Conservation (phyloP, 2,113 vertebrate genomes). For the Carettochelys insculpta region DNA sequence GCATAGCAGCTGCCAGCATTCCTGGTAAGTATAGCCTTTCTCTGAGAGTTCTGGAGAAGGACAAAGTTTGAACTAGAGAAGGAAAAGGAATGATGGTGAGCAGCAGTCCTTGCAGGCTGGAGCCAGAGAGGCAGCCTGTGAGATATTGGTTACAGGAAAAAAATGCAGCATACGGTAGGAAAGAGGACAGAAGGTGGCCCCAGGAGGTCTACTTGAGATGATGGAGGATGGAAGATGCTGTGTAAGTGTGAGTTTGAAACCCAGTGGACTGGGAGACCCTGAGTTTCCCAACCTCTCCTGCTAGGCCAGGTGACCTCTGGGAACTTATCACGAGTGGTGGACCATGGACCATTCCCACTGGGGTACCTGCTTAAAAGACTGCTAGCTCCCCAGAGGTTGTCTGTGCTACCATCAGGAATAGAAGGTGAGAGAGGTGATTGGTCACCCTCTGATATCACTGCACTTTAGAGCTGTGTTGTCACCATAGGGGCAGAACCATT, state of each 20-base stretch:
- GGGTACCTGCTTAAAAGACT: background rate
- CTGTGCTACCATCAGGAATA: background rate
- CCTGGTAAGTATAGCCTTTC: too few species aligned
- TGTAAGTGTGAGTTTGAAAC: background rate
- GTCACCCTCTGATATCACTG: background rate
- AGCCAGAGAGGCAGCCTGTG: background rate
- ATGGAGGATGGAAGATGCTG: background rate
- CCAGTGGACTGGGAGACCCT: background rate
- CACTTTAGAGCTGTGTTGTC: background rate
- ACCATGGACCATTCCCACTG: background rate
- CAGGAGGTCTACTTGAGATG: background rate
- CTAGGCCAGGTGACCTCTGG: background rate
- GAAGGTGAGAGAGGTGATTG: background rate
- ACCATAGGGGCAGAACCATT: background rate
- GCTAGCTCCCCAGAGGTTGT: background rate
- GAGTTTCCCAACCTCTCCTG: background rate
- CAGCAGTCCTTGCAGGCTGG: background rate
- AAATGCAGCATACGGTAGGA: background rate
- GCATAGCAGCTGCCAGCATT: too few species aligned
- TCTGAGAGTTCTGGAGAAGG: background rate
- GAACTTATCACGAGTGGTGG: background rate
- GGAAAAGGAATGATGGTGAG: background rate
- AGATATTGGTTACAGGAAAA: background rate
- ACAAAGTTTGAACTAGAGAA: background rate
- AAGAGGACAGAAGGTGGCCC: background rate